Evolutionary conservation across 2,797 vertebrate genomes (phyloP).

Genomic region (Balearica regulorum): DNA sequence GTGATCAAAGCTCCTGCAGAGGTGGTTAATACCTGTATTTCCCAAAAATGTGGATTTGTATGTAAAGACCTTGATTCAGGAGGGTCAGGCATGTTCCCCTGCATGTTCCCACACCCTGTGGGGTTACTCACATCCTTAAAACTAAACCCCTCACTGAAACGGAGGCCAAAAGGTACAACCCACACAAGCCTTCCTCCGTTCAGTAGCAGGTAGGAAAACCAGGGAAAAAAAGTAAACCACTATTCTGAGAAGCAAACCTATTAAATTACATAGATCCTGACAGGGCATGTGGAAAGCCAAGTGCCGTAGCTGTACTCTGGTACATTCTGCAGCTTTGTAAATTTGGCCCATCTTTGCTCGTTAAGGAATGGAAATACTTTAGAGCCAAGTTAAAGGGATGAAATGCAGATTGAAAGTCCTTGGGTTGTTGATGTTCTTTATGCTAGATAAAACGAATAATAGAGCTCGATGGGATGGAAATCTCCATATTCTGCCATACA

Average conservation of each 20-base stretch:
- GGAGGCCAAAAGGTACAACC: neutral
- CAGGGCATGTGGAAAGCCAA: neutral
- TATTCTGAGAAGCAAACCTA: neutral
- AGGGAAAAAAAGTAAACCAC: neutral
- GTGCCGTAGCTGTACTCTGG: neutral
- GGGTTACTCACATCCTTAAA: neutral
- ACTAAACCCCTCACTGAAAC: neutral
- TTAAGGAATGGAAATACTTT: slow-evolving; percentile 48
- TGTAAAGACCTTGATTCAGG: neutral
- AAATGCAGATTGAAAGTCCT: slow-evolving; percentile 10
- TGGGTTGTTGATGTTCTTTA: neutral
- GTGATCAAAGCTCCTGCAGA: neutral
- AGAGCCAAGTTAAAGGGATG: slow-evolving; percentile 7
- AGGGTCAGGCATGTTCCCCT: neutral
- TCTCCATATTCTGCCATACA: neutral
- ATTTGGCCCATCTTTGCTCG: neutral
- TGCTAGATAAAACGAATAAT: slow-evolving; percentile 31
- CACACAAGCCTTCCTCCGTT: neutral
- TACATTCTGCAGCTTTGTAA: neutral
- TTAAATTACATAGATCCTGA: neutral
- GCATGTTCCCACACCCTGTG: neutral
- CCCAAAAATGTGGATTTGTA: neutral
- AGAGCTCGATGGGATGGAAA: neutral
- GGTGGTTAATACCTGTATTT: neutral
- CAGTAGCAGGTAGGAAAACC: neutral